A percentile compares a stretch with the other conserved stretches of the same genome.
These are phyloP conservation scores for Tautogolabrus adspersus DNA, from an alignment of 2,113 vertebrate genomes.

Conservation along the genomic window DNA sequence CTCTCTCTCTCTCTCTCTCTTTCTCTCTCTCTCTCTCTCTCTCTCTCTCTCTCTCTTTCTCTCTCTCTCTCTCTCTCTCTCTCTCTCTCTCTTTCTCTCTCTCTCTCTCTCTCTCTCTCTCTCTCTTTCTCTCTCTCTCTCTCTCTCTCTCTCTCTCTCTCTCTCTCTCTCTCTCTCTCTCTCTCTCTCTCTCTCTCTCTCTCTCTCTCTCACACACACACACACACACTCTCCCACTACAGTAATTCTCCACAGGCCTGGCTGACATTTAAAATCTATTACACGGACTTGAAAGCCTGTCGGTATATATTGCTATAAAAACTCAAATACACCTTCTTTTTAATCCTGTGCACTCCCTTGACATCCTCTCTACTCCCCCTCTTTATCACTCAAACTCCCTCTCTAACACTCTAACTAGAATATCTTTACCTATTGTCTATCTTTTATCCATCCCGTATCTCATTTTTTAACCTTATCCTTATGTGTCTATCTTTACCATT, in stretches of 20 bases:
- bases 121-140: conserved; percentile 25
- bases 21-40: conserved; percentile 25
- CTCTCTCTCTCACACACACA: conserved; percentile 14
- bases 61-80: conserved; percentile 25
- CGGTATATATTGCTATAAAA: conserved; percentile 45
- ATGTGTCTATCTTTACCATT: background rate
- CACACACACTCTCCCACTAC: conserved; percentile 1
- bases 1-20: too few relatives aligned
- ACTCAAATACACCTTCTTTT: conserved; percentile 37
- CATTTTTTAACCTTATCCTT: conserved; percentile 1
- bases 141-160: conserved; percentile 21
- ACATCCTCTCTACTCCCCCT: conserved; percentile 21
- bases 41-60: conserved; percentile 25
- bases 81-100: conserved; percentile 27
- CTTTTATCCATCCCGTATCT: background rate
- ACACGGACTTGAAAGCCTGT: conserved; percentile 52
- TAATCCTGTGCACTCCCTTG: conserved; percentile 29
- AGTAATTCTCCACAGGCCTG: conserved; percentile 33
- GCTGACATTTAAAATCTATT: conserved; percentile 69
- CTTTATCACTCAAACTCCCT: conserved; percentile 15
- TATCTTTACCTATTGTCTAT: background rate
- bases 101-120: conserved; percentile 24
- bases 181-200: conserved; percentile 26
- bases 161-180: conserved; percentile 28
- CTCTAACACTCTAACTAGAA: conserved; percentile 9